A percentile compares a stretch with the other conserved stretches of the same genome.
These are phyloP conservation scores for Pygoscelis antarcticus DNA, from an alignment of 2,113 vertebrate genomes.

Conservation along the genomic window DNA sequence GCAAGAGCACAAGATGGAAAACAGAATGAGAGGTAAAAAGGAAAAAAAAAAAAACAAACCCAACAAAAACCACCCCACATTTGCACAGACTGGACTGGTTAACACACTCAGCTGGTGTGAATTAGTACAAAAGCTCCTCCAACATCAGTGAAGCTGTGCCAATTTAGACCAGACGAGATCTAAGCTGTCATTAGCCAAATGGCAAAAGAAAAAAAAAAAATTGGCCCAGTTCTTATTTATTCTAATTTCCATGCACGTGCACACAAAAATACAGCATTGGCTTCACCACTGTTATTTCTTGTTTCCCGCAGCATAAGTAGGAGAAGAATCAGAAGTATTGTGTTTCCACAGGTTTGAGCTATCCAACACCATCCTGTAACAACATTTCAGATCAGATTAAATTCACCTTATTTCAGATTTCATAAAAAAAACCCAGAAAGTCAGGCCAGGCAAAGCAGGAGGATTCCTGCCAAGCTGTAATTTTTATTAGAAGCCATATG, in stretches of 20 bases:
- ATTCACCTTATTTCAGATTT: not conserved
- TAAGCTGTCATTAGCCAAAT: slow-evolving; percentile 7
- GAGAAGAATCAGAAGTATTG: not conserved
- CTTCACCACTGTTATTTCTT: not conserved
- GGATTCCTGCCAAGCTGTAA: not conserved
- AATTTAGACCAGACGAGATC: slow-evolving; percentile 47
- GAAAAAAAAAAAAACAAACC: not conserved
- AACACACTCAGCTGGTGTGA: slow-evolving; percentile 55
- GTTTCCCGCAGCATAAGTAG: not conserved
- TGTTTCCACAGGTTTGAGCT: not conserved
- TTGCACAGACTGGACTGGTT: not conserved
- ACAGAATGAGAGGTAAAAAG: slow-evolving; percentile 44
- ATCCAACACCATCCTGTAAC: not conserved
- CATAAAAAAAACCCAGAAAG: not conserved
- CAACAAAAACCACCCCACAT: not conserved
- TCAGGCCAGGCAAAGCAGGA: not conserved
- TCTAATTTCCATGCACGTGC: not conserved
- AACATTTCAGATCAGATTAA: not conserved
- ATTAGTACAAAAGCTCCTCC: slow-evolving; percentile 34
- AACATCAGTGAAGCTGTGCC: slow-evolving; percentile 13
- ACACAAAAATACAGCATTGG: not conserved
- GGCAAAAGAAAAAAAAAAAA: not conserved
- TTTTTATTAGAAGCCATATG: not conserved
- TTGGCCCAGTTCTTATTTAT: not conserved
- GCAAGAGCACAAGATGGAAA: slow-evolving; percentile 25